Evolutionary conservation across 2,888 invertebrate genomes (phyloP).

Genomic region (Empis stercorea): DNA sequence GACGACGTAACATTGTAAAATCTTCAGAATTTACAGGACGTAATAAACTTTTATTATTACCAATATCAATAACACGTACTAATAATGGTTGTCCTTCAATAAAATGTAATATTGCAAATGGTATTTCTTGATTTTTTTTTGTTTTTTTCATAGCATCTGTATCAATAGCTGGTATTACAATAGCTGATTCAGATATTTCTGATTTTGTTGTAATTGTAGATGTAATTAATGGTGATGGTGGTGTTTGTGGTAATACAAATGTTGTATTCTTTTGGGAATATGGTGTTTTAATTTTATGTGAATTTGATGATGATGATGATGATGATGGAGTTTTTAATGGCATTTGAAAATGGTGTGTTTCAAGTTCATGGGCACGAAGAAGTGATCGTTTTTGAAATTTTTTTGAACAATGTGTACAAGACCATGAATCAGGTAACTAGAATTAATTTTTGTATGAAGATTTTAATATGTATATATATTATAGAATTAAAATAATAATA

Average conservation of each 20-base stretch:
- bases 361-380: constrained; percentile 11
- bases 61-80: constrained; percentile 47
- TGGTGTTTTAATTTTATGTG: background rate
- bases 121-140: constrained; percentile 48
- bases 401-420: no score
- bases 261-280: background rate
- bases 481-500: no score
- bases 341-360: constrained; percentile 8
- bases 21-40: constrained; percentile 7
- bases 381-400: constrained; percentile 9
- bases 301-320: background rate
- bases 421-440: no score
- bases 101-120: constrained; percentile 57
- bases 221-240: background rate
- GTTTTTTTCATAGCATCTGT: constrained; percentile 45
- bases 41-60: constrained; percentile 7
- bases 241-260: background rate
- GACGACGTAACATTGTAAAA: constrained; percentile 2
- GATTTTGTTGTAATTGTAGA: background rate
- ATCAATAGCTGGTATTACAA: constrained; percentile 11
- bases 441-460: no score
- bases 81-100: constrained; percentile 52
- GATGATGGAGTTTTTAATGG: background rate
- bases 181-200: constrained; percentile 14
- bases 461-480: no score